phyloP scores from a whole-genome alignment of 2,888 invertebrate species.

The Drosophila borealis region DNA sequence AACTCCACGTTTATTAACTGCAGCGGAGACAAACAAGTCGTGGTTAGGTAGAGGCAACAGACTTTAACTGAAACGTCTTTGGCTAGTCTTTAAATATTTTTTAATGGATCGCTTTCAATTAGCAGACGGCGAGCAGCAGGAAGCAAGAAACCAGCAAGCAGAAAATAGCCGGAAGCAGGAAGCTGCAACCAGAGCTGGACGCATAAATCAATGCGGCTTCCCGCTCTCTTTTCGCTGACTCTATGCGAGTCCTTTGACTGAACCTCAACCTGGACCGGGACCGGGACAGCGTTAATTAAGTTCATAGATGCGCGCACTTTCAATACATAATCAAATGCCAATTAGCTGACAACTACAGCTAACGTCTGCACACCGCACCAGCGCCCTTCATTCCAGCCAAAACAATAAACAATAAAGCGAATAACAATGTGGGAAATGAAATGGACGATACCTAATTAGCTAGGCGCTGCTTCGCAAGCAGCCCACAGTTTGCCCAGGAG shows the following conservation, averaged over 20 bases:
- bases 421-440: constrained; percentile 20
- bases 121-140: constrained; percentile 11
- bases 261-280: neutral
- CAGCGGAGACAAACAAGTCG: neutral
- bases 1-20: constrained; percentile 27
- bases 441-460: constrained; percentile 43
- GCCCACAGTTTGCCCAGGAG: neutral
- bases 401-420: constrained; percentile 23
- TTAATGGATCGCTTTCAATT: constrained; percentile 53
- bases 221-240: neutral
- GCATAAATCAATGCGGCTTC: constrained; percentile 42
- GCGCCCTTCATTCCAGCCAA: neutral
- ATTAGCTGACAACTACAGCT: constrained; percentile 58
- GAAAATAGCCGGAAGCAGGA: constrained; percentile 11
- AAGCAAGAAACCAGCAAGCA: constrained; percentile 3
- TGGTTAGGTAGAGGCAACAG: neutral
- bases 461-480: constrained; percentile 11
- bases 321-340: constrained; percentile 68
- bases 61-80: constrained; percentile 14
- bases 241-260: constrained; percentile 3
- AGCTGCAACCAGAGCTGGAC: constrained; percentile 27
- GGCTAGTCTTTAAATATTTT: constrained; percentile 38
- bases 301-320: constrained; percentile 39
- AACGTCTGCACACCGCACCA: neutral
- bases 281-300: constrained; percentile 40